Conservation (phyloP, 2,888 invertebrate genomes). For the Eucriotettix oculatus region DNA sequence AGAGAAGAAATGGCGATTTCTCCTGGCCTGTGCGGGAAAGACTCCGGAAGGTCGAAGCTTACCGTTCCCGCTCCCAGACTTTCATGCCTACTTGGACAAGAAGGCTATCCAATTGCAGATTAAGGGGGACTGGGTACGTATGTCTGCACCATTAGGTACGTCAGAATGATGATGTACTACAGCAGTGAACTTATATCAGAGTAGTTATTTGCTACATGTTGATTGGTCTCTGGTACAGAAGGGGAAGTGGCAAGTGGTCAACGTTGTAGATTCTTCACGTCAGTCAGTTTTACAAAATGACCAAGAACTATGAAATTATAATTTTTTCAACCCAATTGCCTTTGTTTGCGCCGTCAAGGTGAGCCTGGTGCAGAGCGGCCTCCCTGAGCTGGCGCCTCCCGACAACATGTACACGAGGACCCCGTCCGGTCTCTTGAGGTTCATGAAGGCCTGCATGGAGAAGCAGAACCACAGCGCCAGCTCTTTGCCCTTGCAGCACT, state of each 20-base stretch:
- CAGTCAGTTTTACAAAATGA: too few species aligned
- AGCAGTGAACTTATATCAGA: too few species aligned
- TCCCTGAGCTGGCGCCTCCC: conserved; percentile 17
- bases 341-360: too few species aligned
- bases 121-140: conserved; percentile 23
- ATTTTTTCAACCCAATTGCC: too few species aligned
- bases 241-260: too few species aligned
- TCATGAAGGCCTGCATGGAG: conserved; percentile 15
- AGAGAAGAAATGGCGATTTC: conserved; percentile 24
- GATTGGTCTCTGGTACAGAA: too few species aligned
- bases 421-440: conserved; percentile 23
- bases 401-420: conserved; percentile 18
- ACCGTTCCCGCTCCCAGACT: conserved; percentile 18
- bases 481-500: conserved; percentile 17
- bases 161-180: too few species aligned
- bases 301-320: too few species aligned
- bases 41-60: conserved; percentile 19
- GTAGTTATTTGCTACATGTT: too few species aligned
- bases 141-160: background rate
- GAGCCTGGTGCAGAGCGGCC: conserved; percentile 13
- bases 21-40: conserved; percentile 24
- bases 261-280: too few species aligned
- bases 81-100: conserved; percentile 21
- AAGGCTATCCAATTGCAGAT: conserved; percentile 21
- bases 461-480: conserved; percentile 6